phyloP scores from a whole-genome alignment of 2,888 invertebrate species.

The Morinoia aosen region DNA sequence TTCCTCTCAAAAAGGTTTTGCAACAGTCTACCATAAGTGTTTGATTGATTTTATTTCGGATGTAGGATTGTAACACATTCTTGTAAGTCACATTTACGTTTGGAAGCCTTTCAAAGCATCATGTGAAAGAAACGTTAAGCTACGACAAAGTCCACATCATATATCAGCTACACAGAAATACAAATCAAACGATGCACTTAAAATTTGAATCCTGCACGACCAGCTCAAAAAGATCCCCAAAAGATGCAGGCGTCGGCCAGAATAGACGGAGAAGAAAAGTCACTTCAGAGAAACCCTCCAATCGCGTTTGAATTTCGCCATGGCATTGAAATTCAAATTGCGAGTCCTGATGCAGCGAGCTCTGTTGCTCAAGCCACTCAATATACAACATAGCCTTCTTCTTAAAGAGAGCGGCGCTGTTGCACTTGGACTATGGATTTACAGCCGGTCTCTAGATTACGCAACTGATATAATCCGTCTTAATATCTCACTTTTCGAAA shows the following conservation, averaged over 20 bases:
- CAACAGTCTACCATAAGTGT: background rate
- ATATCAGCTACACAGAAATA: background rate
- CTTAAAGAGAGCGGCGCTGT: background rate
- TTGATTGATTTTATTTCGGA: background rate
- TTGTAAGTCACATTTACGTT: too few species aligned
- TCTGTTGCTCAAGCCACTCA: background rate
- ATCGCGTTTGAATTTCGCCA: background rate
- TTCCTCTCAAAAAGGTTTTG: background rate
- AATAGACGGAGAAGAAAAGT: background rate
- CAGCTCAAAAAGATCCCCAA: background rate
- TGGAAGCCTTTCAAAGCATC: background rate
- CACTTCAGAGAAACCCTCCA: background rate
- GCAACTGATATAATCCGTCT: slow-evolving; percentile 42
- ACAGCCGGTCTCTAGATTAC: slow-evolving; percentile 36
- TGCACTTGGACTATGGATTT: background rate
- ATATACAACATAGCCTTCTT: background rate
- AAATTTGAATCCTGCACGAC: background rate
- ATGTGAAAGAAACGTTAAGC: background rate
- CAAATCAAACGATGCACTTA: background rate
- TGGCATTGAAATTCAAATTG: background rate
- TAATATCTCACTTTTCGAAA: slow-evolving; percentile 47
- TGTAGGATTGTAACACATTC: background rate
- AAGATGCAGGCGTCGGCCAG: background rate
- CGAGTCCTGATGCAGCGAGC: background rate
- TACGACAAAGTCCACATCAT: background rate